Base-by-base conservation (phyloP, 2,888 invertebrate genomes). In the Ophioninae sp. region DNA sequence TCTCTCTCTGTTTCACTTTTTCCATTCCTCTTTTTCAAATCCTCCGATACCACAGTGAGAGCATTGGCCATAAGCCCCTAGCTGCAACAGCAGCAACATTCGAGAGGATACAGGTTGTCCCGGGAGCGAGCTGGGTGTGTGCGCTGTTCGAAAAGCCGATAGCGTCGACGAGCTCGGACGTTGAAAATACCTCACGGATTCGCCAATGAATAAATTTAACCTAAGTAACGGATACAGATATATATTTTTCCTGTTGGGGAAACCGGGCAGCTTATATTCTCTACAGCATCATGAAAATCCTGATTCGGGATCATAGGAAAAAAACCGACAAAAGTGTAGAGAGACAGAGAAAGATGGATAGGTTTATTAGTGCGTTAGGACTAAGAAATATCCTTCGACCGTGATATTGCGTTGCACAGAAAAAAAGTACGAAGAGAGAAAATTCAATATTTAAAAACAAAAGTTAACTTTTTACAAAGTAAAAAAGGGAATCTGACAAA, bases 121-220 rank as follows among this genome's bases (percentile, higher is more conserved):
- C 41, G n/a, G 9, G 23, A 59, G 23, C 37, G 17, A 22, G 68
- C 41, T 64, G 58, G 56, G 76, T 68, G 83, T 74, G 83, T 85
- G 78, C 87, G 85, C 87, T 86, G 87, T 85, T 83, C 79, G 81
- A 76, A 86, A 85, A 81, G 67, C 79, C 87, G 85, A 88, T 87
- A 86, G 65, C 17, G 78, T 87, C 79, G 79, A 65, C 51, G 77
- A 3, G 76, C 69, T 86, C 86, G 85, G 84, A 85, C 85, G 87
- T 86, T 86, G 86, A 85, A 89, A 89, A 88, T 87, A 85, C 84
- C 84, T 80, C 84, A 39, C 65, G 83, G 75, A 85, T 82, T 77
- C 79, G 75, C 85, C 87, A 85, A 89, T 86, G 87, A 89, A 88
- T 89, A 89, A 89, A 89, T 88, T 88, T 87, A 85, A 86, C n/a